phyloP scores from a whole-genome alignment of 1,140 invertebrate species.

The Maniola jurtina region DNA sequence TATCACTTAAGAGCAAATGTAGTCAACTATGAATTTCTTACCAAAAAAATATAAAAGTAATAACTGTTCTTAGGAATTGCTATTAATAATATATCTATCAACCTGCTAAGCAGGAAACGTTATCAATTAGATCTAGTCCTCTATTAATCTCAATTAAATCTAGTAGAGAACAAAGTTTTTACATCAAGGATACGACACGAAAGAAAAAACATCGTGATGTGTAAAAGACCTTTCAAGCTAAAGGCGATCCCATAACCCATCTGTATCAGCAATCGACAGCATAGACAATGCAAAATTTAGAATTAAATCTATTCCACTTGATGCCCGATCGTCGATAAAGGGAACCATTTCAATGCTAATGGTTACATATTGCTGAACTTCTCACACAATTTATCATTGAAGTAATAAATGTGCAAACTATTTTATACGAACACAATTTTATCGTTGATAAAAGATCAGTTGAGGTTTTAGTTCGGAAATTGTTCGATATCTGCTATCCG shows the following conservation, averaged over 20 bases:
- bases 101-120: too few relatives aligned
- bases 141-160: too few relatives aligned
- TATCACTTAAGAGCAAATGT: too few relatives aligned
- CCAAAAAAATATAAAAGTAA: too few relatives aligned
- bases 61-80: too few relatives aligned
- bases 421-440: constrained; percentile 12
- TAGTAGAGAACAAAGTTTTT: too few relatives aligned
- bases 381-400: constrained; percentile 34
- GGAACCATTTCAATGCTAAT: constrained; percentile 54
- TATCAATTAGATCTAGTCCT: too few relatives aligned
- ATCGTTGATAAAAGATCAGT: background rate
- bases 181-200: background rate
- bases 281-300: constrained; percentile 54
- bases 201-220: constrained; percentile 8
- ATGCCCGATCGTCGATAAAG: constrained; percentile 43
- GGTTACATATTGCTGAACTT: constrained; percentile 47
- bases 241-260: constrained; percentile 48
- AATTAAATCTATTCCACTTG: constrained; percentile 52
- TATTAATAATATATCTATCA: too few relatives aligned
- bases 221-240: constrained; percentile 27
- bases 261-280: constrained; percentile 50
- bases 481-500: constrained; percentile 7
- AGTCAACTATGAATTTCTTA: too few relatives aligned
- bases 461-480: background rate
- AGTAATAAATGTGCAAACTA: constrained; percentile 23